Evolutionary conservation across 2,888 invertebrate genomes (phyloP).

Genomic region (Drosophila lutescens): DNA sequence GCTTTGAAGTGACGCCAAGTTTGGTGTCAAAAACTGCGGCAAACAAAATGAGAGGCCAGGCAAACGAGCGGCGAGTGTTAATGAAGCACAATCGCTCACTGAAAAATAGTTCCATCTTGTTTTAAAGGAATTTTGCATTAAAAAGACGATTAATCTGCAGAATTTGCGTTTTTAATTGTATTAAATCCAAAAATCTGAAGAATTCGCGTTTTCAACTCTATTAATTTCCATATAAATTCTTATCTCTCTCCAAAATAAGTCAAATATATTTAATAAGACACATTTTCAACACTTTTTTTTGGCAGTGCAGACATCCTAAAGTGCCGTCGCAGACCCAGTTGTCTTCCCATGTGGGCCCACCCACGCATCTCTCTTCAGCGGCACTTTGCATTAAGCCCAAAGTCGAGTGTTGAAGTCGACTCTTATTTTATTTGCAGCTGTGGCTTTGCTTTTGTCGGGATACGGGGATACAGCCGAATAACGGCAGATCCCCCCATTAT

Average conservation of each 20-base stretch:
- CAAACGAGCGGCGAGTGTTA: conserved; percentile 22
- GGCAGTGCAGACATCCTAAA: conserved; percentile 1
- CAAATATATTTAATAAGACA: too few species aligned
- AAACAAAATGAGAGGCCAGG: conserved; percentile 15
- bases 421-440: conserved; percentile 39
- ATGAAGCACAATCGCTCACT: conserved; percentile 27
- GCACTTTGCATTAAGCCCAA: conserved; percentile 38
- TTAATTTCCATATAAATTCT: too few species aligned
- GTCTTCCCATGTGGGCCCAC: conserved; percentile 42
- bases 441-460: not conserved
- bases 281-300: not conserved
- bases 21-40: conserved; percentile 34
- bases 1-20: conserved; percentile 36
- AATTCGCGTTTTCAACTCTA: too few species aligned
- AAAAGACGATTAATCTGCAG: too few species aligned
- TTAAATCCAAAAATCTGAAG: too few species aligned
- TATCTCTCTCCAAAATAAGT: too few species aligned
- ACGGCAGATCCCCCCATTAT: conserved; percentile 38
- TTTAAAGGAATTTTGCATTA: too few species aligned
- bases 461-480: conserved; percentile 16
- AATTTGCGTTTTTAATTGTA: too few species aligned
- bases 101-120: too few species aligned
- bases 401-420: conserved; percentile 43
- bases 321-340: conserved; percentile 6
- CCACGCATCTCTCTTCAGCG: conserved; percentile 36